phyloP scores from a whole-genome alignment of 35 echinoderm and acorn worm species.

The Acanthaster planci region DNA sequence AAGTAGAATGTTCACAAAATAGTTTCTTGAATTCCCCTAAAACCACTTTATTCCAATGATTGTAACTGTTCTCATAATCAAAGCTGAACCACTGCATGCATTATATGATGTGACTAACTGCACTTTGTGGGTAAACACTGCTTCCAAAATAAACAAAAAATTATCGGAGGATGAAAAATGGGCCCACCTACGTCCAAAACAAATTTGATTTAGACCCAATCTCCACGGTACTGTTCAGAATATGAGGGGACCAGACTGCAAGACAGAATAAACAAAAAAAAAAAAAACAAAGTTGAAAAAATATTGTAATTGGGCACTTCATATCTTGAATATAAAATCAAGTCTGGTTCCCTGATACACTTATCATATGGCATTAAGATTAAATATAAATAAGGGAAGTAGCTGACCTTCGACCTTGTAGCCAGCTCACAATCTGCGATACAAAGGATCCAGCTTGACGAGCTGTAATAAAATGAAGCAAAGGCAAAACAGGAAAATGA shows the following conservation, averaged over 20 bases:
- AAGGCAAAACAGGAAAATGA: neutral
- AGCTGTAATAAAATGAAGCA: constrained; percentile 5
- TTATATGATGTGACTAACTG: too few species aligned
- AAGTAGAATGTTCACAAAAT: too few species aligned
- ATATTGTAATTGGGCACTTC: too few species aligned
- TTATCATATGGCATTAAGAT: neutral
- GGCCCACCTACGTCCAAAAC: constrained; percentile 17
- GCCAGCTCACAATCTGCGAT: constrained; percentile 7
- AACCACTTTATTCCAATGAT: too few species aligned
- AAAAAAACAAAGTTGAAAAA: neutral
- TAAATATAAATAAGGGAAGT: neutral
- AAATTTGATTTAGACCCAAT: constrained; percentile 11
- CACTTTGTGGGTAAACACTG: too few species aligned
- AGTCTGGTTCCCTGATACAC: constrained; percentile 9
- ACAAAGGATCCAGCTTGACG: constrained; percentile 12
- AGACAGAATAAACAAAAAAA: constrained; percentile 17
- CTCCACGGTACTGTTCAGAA: constrained; percentile 28
- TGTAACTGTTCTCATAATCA: too few species aligned
- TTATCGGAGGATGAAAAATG: neutral
- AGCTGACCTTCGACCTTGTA: constrained; percentile 20
- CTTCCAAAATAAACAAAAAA: too few species aligned
- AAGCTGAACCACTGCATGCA: too few species aligned
- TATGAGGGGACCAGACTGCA: constrained; percentile 25
- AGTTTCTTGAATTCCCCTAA: too few species aligned
- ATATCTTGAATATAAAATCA: too few species aligned